Evolutionary conservation across 2,797 vertebrate genomes (phyloP).

Genomic region (Ataeniobius toweri): DNA sequence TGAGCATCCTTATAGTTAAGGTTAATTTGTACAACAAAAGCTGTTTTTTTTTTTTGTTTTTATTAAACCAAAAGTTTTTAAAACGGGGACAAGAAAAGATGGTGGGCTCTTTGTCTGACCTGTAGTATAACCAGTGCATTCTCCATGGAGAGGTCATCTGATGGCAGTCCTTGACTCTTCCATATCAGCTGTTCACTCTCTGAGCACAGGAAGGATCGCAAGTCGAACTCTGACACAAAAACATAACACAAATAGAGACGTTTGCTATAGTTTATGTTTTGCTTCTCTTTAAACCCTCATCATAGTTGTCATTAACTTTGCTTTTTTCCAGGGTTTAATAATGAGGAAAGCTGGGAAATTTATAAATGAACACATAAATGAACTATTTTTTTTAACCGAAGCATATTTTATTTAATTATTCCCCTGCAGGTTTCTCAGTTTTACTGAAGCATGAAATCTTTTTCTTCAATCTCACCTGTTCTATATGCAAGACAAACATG

Average conservation of each 20-base stretch:
- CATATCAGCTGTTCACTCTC: conserved; percentile 97
- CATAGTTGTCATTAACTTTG: background rate
- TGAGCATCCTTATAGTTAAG: background rate
- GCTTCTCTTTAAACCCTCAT: background rate
- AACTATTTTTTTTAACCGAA: background rate
- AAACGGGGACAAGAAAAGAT: background rate
- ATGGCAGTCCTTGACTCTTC: conserved; percentile 97
- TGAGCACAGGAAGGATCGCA: conserved; percentile 91
- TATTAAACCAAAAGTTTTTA: background rate
- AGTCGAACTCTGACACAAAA: conserved; percentile 85
- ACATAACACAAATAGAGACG: background rate
- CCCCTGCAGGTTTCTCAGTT: background rate
- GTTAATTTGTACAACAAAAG: background rate
- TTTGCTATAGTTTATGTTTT: conserved; percentile 48
- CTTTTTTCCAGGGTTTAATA: background rate
- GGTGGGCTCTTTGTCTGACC: conserved; percentile 72
- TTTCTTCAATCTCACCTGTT: background rate
- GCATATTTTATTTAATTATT: background rate
- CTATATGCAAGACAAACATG: background rate
- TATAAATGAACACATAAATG: background rate
- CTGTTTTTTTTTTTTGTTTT: background rate
- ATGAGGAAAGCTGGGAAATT: background rate
- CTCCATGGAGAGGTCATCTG: conserved; percentile 97
- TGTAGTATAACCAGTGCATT: conserved; percentile 96
- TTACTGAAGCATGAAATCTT: background rate